phyloP scores from a whole-genome alignment of 2,797 vertebrate species.

The Gambelia wislizenii region DNA sequence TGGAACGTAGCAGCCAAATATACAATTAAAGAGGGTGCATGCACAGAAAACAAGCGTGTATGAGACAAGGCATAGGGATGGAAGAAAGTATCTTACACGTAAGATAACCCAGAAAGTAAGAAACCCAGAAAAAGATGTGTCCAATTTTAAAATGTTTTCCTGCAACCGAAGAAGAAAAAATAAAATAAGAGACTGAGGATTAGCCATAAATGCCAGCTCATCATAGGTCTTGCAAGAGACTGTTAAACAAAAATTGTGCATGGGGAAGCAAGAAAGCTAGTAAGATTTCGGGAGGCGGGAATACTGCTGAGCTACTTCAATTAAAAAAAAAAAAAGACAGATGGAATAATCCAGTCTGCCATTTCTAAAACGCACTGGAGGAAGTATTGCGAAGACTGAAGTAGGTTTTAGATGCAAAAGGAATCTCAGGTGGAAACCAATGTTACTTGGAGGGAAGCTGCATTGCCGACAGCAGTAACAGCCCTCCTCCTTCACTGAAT shows the following conservation, averaged over 20 bases:
- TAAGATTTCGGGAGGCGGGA: not conserved
- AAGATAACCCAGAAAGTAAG: constrained; percentile 52
- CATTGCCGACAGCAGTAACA: not conserved
- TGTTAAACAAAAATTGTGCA: not conserved
- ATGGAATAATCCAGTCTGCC: not conserved
- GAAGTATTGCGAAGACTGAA: too few species aligned
- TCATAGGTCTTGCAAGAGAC: constrained; percentile 27
- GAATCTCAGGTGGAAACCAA: not conserved
- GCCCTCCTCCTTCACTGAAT: not conserved
- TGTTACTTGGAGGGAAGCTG: not conserved
- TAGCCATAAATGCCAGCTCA: constrained; percentile 43
- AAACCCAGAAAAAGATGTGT: constrained; percentile 52
- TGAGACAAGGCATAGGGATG: not conserved
- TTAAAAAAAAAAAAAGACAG: not conserved
- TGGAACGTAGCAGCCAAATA: constrained; percentile 21
- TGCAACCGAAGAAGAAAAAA: constrained; percentile 54
- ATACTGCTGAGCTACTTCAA: not conserved
- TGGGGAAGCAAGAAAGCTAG: too few species aligned
- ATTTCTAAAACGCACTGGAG: not conserved
- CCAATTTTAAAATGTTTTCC: constrained; percentile 57
- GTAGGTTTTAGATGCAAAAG: too few species aligned
- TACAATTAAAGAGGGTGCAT: constrained; percentile 62
- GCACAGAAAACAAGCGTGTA: not conserved
- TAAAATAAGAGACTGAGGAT: constrained; percentile 44
- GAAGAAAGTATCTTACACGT: not conserved